Percentiles rank a stretch among this genome's conserved stretches.
Conservation (phyloP, 2,888 invertebrate genomes). For the Drosophila testacea region DNA sequence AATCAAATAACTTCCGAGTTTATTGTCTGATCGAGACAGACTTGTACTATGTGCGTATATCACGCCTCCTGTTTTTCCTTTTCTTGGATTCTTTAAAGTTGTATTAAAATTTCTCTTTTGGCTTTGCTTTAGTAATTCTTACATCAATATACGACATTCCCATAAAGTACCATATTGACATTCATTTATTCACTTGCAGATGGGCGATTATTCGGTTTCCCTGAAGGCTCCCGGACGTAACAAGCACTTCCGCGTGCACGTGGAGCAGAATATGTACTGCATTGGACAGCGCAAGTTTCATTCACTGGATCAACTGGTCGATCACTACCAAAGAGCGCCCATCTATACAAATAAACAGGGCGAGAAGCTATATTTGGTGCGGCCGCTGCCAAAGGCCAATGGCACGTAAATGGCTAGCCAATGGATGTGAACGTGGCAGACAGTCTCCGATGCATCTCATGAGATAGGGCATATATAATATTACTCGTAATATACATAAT, state of each 20-base stretch:
- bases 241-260: constrained; percentile 99
- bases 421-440: neutral
- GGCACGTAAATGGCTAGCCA: constrained; percentile 83
- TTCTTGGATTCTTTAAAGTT: too few species aligned
- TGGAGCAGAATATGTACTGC: constrained; percentile 95
- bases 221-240: constrained; percentile 98
- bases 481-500: constrained; percentile 67
- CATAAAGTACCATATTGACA: neutral
- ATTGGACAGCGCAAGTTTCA: constrained; percentile 99
- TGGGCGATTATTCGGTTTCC: constrained; percentile 99
- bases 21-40: too few species aligned
- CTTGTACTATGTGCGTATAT: too few species aligned
- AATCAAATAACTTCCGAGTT: too few species aligned
- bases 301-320: constrained; percentile 97
- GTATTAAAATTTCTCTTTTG: too few species aligned
- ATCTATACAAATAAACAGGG: constrained; percentile 99
- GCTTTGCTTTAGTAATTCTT: too few species aligned
- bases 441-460: constrained; percentile 31
- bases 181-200: constrained; percentile 86
- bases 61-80: too few species aligned
- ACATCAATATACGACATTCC: too few species aligned
- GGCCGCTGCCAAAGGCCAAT: constrained; percentile 92
- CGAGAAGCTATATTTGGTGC: constrained; percentile 98
- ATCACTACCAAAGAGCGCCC: constrained; percentile 99
- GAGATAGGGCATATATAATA: constrained; percentile 43